phyloP scores from a whole-genome alignment of 2,888 invertebrate species.

The Caenorhabditis japonica region DNA sequence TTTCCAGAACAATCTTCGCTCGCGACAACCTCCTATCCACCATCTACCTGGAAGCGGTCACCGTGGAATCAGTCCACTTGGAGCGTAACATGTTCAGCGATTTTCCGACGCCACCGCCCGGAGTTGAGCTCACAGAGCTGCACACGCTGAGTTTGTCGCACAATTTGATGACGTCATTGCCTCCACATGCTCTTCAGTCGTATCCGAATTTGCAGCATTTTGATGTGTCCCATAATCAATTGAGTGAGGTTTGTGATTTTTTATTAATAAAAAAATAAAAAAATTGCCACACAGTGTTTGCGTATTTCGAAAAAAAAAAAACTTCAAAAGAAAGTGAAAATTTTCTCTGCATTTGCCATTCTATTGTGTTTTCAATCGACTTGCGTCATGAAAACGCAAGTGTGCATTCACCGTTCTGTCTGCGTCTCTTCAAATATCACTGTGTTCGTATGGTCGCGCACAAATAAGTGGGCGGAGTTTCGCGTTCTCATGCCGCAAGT shows the following conservation, averaged over 20 bases:
- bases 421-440: too few species aligned
- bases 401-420: too few species aligned
- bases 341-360: too few species aligned
- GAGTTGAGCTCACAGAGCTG: conserved; percentile 57
- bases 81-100: conserved; percentile 62
- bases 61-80: conserved; percentile 56
- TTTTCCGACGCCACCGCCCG: conserved; percentile 58
- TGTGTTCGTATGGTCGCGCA: too few species aligned
- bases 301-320: background rate
- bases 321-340: too few species aligned
- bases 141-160: conserved; percentile 68
- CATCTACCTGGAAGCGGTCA: conserved; percentile 48
- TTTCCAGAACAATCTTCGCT: conserved; percentile 56
- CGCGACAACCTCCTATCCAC: conserved; percentile 58
- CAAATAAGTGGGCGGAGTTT: too few species aligned
- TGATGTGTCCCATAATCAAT: conserved; percentile 68
- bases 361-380: too few species aligned
- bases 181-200: conserved; percentile 59
- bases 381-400: too few species aligned
- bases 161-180: conserved; percentile 65
- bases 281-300: background rate
- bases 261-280: background rate
- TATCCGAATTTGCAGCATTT: conserved; percentile 67
- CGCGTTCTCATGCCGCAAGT: too few species aligned
- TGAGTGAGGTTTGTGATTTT: conserved; percentile 41